Evolutionary conservation across 92 coral and sea anemone genomes (phyloP), one percentile per base, ranked within the genome.

Genomic region (Porites divaricata): DNA sequence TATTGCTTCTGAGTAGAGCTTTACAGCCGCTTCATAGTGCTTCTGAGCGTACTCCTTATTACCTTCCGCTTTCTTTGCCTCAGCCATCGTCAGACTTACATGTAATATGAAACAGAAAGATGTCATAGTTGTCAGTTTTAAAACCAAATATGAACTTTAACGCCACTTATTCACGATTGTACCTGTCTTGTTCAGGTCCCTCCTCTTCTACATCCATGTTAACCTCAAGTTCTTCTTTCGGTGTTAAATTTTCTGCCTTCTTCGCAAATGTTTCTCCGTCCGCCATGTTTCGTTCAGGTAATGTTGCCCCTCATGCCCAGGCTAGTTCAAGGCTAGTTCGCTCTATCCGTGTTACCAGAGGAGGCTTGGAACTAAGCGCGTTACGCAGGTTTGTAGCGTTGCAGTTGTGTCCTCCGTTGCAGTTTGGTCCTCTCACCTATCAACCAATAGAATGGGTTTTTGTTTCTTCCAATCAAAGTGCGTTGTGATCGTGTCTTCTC

Each of bases 31-130:
- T 54, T 83, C 89, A 85, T 96, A 96, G 73, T 92, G 84, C 83
- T 91, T 92, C 88, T 88, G 87, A 11, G 58, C 88, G 63, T 96
- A 96, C n/a, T 91, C 91, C 64, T 63, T 75, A 78, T 96, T 96
- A n/a, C 99, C 99, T 85, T 95, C 99, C 75, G 81, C 88, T 62
- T 95, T 96, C 57, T 96, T 96, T 76, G 75, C 95, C 80, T 96
- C 99, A 80, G 99, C 99, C 65, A 92, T 74, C 61, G 68, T 92
- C 67, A 76, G 71, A 26, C 99, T 54, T 11, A n/a, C n/a, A n/a
- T n/a, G n/a, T n/a, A n/a, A n/a, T n/a, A 11, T 96, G 81, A 45
- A 83, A 77, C 57, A 50, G 79, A 70, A 80, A 85, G 21, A 79
- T 56, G 70, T 11, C 61, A 61, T 35, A 66, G 35, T 28, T 26